Conservation (phyloP, 30 jellyfish, hydroid and myxozoan species). For the Thelohanellus kitauei region DNA sequence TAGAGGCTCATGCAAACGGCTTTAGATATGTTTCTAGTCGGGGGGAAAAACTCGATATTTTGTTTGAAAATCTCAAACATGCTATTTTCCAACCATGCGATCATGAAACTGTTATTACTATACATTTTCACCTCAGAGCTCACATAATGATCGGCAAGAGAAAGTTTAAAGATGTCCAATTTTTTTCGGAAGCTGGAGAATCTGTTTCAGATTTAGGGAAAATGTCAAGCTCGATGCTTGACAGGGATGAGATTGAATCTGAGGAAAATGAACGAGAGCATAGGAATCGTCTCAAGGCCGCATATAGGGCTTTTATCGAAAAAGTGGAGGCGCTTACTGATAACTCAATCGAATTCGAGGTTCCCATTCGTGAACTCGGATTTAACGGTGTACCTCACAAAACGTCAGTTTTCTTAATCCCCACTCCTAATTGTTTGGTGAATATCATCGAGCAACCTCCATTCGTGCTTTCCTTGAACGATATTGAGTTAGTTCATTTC, state of each 20-base stretch:
- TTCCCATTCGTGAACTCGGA: conserved; percentile 84
- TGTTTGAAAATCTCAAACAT: conserved; percentile 48
- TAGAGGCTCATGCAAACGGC: conserved; percentile 85
- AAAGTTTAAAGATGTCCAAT: conserved; percentile 68
- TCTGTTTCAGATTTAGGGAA: not conserved
- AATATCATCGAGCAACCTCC: conserved; percentile 79
- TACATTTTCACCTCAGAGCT: conserved; percentile 66
- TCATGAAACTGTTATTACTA: conserved; percentile 68
- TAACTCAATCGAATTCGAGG: conserved; percentile 71
- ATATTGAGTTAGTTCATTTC: conserved; percentile 60
- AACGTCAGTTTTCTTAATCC: conserved; percentile 44
- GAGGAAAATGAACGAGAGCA: conserved; percentile 60
- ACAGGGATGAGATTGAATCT: not conserved
- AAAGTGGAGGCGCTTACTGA: conserved; percentile 72
- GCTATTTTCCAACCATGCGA: conserved; percentile 97
- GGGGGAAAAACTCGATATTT: conserved; percentile 52
- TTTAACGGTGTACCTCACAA: conserved; percentile 71
- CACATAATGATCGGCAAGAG: conserved; percentile 78
- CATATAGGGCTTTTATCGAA: conserved; percentile 54
- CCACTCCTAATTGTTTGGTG: conserved; percentile 75
- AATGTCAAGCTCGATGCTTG: not conserved
- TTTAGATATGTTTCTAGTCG: conserved; percentile 37
- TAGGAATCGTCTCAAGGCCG: conserved; percentile 46
- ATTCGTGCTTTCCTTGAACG: conserved; percentile 57
- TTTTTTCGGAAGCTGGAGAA: conserved; percentile 40